These are phyloP conservation scores for cat (Felis catus) DNA, from an alignment of 2,113 vertebrate species.

Conservation along the genomic window F.catus_Fca126_mat1.0 CM031425.1:31054001-31054500, in stretches of 20 bases:
- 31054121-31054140: not conserved
- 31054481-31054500: not conserved
- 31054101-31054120: not conserved
- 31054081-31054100: not conserved
- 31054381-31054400: not conserved
- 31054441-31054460: not conserved
- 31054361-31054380: not conserved
- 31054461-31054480: not conserved
- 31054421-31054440: not conserved
- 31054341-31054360: not conserved
- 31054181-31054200: not conserved
- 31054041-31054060: not conserved
- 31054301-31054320: not conserved
- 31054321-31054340: not conserved
- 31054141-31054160: not conserved
- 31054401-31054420: not conserved
- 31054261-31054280: not conserved
- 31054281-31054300: not conserved
- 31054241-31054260: not conserved
- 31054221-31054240: not conserved
- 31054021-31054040: not conserved
- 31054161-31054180: not conserved
- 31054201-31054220: not conserved
- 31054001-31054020: not conserved
- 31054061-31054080: not conserved